Base-by-base conservation (phyloP, 2,797 vertebrate genomes). In the Spondyliosoma cantharus region DNA sequence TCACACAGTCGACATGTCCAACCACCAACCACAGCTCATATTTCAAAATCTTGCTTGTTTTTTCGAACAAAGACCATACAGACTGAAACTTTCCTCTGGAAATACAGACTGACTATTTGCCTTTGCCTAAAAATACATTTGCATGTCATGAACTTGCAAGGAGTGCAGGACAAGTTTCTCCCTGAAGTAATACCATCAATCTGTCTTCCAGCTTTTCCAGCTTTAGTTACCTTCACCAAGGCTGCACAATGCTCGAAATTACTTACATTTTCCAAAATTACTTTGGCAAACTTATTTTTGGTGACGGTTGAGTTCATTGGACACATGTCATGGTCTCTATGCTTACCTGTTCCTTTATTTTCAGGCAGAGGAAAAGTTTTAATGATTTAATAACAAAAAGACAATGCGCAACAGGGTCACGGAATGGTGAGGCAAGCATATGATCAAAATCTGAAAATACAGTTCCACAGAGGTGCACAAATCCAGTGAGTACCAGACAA, bases 111-210 rank as follows among this genome's bases (percentile, higher is more conserved):
- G 19, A 50, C 46, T 67, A 2, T 42, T 3, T 48, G 29, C 13
- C 52, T 62, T 68, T 37, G 76, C 56, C 71, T 78, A 29, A 82
- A 78, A 82, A 76, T 71, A 84, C 22, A 71, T 54, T 67, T 70
- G 14, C 59, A 46, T 43, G 57, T 80, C 76, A 72, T 69, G 48
- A 64, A 69, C 46, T 65, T 68, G 48, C 60, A 29, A 48, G 59
- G 65, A 74, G 71, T 49, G 45, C n/a, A 57, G 65, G 73, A 63
- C 59, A 37, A 20, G 16, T 58, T 82, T 73, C 54, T 82, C 58
- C 59, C 66, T 67, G 73, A 65, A 69, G 62, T 43, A 14, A 12
- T 59, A 58, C 17, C 13, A 67, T n/a, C 16, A 52, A 25, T 29
- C 71, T 58, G 20, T 61, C 15, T 60, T 67, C 37, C 50, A 60